Evolutionary conservation across 2,888 invertebrate species (phyloP), one percentile per base, ranked within the genome.

Genomic region (Tachina grossa): DNA sequence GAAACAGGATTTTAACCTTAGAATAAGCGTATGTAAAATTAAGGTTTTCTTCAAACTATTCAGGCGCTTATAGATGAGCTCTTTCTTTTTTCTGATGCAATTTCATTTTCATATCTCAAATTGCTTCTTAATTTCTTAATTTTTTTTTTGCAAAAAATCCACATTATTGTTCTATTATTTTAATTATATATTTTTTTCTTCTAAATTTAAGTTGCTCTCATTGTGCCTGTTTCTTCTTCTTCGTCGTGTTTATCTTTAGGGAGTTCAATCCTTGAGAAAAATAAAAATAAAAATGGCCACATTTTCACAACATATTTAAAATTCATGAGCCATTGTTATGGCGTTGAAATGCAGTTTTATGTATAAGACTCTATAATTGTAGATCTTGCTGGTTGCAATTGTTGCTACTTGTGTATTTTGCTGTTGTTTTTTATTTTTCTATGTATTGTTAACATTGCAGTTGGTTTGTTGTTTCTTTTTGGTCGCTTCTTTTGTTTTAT

Each of bases 261-360:
- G 53, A 63, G 71, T 53, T 3, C 0, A 19, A 47, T 43, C 4
- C 47, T 19, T 65, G 47, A 51, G 61, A 55, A 49, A 69, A 19
- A 76, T 53, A 45, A 16, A 16, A 43, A 61, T 9, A 14, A 51
- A n/a, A 13, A 13, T 47, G n/a, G 13, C n/a, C 3, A 53, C 53
- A 41, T 53, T n/a, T 43, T 22, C 41, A 47, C 1, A 22, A 57
- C 39, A 55, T 63, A 69, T 51, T 85, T 85, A 69, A 82, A 82
- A 85, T 85, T 81, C 78, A 85, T 82, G 61, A 74, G 63, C 77
- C 77, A 78, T 82, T 85, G 77, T 81, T 77, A 49, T 43, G 68
- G 72, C 77, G 84, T 63, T 82, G 78, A 85, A n/a, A 78, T 82
- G 77, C 74, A 68, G 74, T 75, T 85, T 49, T 81, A 77, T 85